phyloP scores from a whole-genome alignment of 1,140 invertebrate species.

The Zaprionus ghesquierei region DNA sequence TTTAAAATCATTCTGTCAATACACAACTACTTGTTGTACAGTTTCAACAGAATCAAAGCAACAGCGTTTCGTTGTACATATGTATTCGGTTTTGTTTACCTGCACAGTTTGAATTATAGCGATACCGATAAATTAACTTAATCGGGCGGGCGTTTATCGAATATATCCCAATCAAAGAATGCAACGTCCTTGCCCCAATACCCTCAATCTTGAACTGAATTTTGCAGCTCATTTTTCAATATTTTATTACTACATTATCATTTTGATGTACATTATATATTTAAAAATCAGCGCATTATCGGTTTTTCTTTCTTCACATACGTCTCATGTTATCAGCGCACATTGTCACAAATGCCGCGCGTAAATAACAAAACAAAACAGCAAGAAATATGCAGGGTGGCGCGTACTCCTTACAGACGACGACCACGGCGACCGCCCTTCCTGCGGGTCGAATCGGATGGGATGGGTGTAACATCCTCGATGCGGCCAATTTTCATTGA shows the following conservation, averaged over 20 bases:
- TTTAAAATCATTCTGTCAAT: neutral
- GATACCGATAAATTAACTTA: neutral
- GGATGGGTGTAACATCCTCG: constrained; percentile 99
- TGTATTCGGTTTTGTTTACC: neutral
- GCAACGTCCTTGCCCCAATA: neutral
- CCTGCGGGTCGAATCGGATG: constrained; percentile 98
- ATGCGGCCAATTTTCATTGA: constrained; percentile 99
- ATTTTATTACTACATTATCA: constrained; percentile 61
- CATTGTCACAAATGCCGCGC: neutral
- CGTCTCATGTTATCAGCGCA: neutral
- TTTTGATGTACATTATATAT: constrained; percentile 48
- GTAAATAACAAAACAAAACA: constrained; percentile 3
- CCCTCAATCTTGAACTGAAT: neutral
- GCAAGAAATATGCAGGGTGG: neutral
- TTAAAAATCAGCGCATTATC: constrained; percentile 42
- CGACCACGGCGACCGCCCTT: constrained; percentile 99
- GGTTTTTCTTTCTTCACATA: neutral
- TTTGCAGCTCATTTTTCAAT: constrained; percentile 26
- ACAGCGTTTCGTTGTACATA: neutral
- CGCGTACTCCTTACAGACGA: constrained; percentile 90
- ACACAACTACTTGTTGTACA: neutral
- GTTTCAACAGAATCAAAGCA: neutral
- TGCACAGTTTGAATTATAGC: neutral
- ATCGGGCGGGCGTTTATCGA: neutral
- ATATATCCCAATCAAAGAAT: neutral